Base-by-base conservation (phyloP, 1,140 invertebrate genomes). In the Pararge aegeria region DNA sequence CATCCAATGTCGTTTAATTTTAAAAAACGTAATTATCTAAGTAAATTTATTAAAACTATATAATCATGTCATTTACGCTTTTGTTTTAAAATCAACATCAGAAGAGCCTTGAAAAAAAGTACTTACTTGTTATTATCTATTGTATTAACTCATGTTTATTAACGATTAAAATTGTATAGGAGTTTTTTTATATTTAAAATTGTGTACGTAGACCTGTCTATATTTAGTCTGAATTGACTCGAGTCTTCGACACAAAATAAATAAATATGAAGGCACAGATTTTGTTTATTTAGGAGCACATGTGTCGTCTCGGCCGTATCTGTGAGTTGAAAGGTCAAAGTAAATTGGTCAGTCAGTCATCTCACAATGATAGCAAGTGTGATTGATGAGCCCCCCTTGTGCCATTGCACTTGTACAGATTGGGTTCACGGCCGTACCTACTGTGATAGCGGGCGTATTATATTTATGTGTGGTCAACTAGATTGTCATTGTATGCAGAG, bases 351-450 rank as follows among this genome's bases (percentile, higher is more conserved):
- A 75, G 68, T 79, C 73, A 74, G 66, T 73, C 68, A 70, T 73
- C 64, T 71, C 65, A 65, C 67, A 70, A 73, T 79, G 83, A 83
- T 85, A 73, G 68, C 70, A 87, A 88, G 76, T 86, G 82, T 81
- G 73, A 87, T 88, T 88, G 85, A 87, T 85, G 76, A 73, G 66
- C 44, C 58, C 64, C 40, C 72, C 68, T 71, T 81, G 79, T 80
- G 77, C 71, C 76, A 78, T 81, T 88, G 85, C 82, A 86, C 83
- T 88, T 83, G 75, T 67, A 70, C 70, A 74, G 64, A 87, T 87
- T 88, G 80, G 65, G 83, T 89, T 89, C 86, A 89, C 65, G 83
- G 86, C 73, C 86, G 49, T 21, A 44, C n/a, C n/a, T n/a, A n/a
- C 40, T 29, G 51, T 38, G 52, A 61, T 62, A 57, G 15, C 27